A percentile compares a stretch with the other conserved stretches of the same genome.
These are phyloP conservation scores for Chrysodeixis includens DNA, from an alignment of 2,888 invertebrate species.

Conservation along the genomic window DNA sequence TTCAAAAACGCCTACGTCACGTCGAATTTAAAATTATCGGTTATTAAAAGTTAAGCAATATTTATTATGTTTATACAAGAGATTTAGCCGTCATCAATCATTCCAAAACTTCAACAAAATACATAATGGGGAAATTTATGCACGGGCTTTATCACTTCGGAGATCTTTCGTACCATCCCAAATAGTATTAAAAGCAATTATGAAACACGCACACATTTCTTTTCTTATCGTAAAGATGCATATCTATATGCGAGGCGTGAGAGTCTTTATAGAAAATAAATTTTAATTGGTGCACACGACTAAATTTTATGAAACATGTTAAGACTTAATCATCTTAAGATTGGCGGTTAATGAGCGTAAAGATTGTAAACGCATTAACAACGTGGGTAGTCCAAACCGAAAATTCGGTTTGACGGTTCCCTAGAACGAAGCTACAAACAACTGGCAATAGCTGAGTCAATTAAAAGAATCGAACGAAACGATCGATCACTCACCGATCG, in stretches of 20 bases:
- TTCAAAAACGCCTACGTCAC: conserved; percentile 35
- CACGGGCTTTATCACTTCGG: conserved; percentile 62
- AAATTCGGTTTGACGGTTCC: conserved; percentile 56
- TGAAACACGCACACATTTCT: conserved; percentile 75
- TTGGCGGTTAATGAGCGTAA: conserved; percentile 87
- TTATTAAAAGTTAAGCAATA: conserved; percentile 52
- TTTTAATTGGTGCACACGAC: conserved; percentile 83
- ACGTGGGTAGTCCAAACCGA: conserved; percentile 77
- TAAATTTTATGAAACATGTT: conserved; percentile 81
- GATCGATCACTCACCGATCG: conserved; percentile 56
- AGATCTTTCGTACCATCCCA: conserved; percentile 67
- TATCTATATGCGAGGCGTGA: conserved; percentile 78
- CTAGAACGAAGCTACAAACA: conserved; percentile 47
- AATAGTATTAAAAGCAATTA: conserved; percentile 79
- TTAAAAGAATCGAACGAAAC: conserved; percentile 57
- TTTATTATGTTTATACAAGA: conserved; percentile 57
- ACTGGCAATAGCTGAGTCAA: conserved; percentile 54
- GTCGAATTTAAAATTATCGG: conserved; percentile 40
- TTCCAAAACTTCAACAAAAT: conserved; percentile 65
- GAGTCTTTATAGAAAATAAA: conserved; percentile 78
- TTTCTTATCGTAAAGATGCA: conserved; percentile 76
- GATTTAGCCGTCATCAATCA: conserved; percentile 72
- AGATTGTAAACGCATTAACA: conserved; percentile 81
- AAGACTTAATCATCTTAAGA: conserved; percentile 84
- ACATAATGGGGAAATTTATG: conserved; percentile 71